Evolutionary conservation across 2,797 vertebrate species (phyloP).

Genomic region (Triplophysa yarkandensis): DNA sequence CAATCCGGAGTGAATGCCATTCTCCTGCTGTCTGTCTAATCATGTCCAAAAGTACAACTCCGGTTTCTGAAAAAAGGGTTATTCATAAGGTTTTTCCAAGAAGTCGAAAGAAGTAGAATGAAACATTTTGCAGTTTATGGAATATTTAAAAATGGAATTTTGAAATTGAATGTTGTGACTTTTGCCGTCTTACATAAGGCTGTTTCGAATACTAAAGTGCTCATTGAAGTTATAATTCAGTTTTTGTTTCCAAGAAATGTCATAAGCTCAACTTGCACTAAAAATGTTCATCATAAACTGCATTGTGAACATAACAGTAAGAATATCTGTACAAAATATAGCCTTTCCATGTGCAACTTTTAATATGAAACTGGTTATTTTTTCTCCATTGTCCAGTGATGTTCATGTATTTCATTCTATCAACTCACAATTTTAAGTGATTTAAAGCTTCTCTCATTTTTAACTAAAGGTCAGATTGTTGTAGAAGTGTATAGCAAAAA

Average conservation of each 20-base stretch:
- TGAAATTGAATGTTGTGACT: background rate
- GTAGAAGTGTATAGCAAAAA: background rate
- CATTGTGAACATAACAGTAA: no score
- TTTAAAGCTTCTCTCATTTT: background rate
- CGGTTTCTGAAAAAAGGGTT: conserved; percentile 11
- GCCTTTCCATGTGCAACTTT: no score
- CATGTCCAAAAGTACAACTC: conserved; percentile 15
- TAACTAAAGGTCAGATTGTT: background rate
- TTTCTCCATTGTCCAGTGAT: no score
- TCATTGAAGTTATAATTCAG: background rate
- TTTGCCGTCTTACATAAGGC: background rate
- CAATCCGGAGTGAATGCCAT: conserved; percentile 48
- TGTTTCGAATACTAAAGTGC: background rate
- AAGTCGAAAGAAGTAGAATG: background rate
- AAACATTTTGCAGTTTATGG: background rate
- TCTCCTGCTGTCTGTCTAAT: conserved; percentile 23
- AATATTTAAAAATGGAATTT: background rate
- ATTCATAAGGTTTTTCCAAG: conserved; percentile 20
- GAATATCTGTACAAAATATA: no score
- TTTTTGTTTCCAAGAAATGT: no score
- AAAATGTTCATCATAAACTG: no score
- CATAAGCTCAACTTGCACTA: no score
- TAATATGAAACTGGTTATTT: no score
- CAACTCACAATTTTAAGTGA: no score
- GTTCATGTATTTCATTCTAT: no score